phyloP scores from a whole-genome alignment of 2,113 vertebrate genomes.

The Varanus komodoensis region DNA sequence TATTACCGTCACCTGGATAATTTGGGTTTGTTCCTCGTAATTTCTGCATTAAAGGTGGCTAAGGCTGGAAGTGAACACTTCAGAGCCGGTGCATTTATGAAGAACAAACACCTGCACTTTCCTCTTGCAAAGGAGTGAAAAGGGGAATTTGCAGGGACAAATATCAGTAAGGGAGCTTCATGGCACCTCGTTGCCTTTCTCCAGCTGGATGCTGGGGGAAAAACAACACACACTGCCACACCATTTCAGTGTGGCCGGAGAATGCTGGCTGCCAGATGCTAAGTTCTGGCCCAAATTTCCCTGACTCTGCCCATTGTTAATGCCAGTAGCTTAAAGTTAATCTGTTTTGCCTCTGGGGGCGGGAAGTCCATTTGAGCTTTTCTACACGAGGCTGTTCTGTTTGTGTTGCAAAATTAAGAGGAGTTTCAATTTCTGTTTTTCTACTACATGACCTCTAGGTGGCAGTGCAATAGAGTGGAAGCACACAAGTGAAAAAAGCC shows the following conservation, averaged over 20 bases:
- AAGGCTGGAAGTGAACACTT: background rate
- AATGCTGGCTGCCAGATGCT: background rate
- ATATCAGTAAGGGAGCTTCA: background rate
- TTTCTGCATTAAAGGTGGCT: background rate
- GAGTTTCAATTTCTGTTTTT: too few species aligned
- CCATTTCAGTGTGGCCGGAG: too few species aligned
- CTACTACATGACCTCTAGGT: too few species aligned
- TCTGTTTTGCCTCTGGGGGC: background rate
- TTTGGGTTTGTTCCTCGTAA: background rate
- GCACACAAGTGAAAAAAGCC: too few species aligned
- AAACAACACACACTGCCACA: background rate
- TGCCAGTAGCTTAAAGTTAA: background rate
- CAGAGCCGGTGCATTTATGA: background rate
- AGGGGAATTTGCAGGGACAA: background rate
- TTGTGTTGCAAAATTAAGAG: too few species aligned
- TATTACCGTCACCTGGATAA: background rate
- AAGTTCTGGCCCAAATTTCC: background rate
- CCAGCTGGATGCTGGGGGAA: background rate
- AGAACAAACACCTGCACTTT: too few species aligned
- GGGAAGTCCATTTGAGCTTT: background rate
- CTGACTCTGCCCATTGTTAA: background rate
- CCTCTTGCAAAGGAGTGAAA: background rate
- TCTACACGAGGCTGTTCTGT: too few species aligned
- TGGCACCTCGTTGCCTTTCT: background rate
- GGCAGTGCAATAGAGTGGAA: too few species aligned